Conservation (phyloP, 2,797 vertebrate genomes). For the Todus mexicanus region DNA sequence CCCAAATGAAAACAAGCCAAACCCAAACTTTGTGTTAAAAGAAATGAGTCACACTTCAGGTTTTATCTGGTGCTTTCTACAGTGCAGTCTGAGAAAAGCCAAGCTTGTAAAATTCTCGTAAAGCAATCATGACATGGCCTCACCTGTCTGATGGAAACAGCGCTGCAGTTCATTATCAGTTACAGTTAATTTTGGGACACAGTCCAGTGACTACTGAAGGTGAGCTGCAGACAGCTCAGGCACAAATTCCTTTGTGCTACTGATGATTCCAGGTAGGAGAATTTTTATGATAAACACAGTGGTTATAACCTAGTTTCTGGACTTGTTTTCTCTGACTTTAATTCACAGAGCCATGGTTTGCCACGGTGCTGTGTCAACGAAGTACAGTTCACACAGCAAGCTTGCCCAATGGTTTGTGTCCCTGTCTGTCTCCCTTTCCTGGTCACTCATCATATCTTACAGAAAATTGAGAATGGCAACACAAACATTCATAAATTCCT, state of each 20-base stretch:
- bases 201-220: not conserved
- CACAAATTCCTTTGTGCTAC: not conserved
- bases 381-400: not conserved
- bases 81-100: not conserved
- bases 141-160: not conserved
- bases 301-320: not conserved
- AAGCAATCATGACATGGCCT: not conserved
- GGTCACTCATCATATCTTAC: not conserved
- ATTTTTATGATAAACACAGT: not conserved
- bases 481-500: not conserved
- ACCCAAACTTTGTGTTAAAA: not conserved
- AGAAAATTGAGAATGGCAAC: not conserved
- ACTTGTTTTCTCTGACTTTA: not conserved
- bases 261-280: not conserved
- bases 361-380: fast-evolving
- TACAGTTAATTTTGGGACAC: not conserved
- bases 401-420: not conserved
- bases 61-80: not conserved
- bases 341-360: not conserved
- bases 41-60: not conserved
- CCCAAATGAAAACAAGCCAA: not conserved
- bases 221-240: not conserved
- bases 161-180: not conserved
- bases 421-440: not conserved
- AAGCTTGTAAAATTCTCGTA: not conserved